Base-by-base conservation (phyloP, 2,797 vertebrate species). In the Cuniculus paca region DNA sequence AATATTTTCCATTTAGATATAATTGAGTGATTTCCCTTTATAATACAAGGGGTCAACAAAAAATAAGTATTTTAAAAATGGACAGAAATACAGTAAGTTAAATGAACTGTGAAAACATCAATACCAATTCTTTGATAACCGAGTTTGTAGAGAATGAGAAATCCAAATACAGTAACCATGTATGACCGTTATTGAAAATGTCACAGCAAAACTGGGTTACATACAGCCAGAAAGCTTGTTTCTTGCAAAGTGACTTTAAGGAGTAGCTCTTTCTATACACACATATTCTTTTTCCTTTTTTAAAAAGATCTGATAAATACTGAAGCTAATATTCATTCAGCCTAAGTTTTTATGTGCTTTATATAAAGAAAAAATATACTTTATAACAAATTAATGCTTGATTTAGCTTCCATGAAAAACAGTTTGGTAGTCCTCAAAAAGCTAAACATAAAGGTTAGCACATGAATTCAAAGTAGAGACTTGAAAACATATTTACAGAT, bases 81-180 rank as follows among this genome's bases (percentile, higher is more conserved):
- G 56, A n/a, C 42, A 96, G 58, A 97, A 91, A 91, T 90, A 88
- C 20, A 87, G 2, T 94, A 85, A 90, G 36, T 72, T 81, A 52
- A 90, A 60, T 91, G 87, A 90, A 61, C 48, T 86, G 56, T 42
- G 36, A 48, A 85, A 94, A 92, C 20, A 75, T 34, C 79, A n/a
- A 36, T 26, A 93, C 3, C 39, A 92, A 78, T 78, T 36, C 14
- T 70, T 86, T 95, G 63, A 85, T 13, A 79, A 85, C 7, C 77
- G 26, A 60, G 16, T 88, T n/a, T 20, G 36, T 34, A 82, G 8
- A 31, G 26, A 45, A 14, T 79, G 22, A 92, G 56, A 90, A 94
- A 91, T 28, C 70, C 11, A 94, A 84, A 95, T 74, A 84, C 52
- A 50, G 78, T 63, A 28, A 72, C 39, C 11, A 83, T 60, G 12